Evolutionary conservation across 1,140 invertebrate genomes (phyloP), one percentile per base, ranked within the genome.

Genomic region (Trissolcus basalis): DNA sequence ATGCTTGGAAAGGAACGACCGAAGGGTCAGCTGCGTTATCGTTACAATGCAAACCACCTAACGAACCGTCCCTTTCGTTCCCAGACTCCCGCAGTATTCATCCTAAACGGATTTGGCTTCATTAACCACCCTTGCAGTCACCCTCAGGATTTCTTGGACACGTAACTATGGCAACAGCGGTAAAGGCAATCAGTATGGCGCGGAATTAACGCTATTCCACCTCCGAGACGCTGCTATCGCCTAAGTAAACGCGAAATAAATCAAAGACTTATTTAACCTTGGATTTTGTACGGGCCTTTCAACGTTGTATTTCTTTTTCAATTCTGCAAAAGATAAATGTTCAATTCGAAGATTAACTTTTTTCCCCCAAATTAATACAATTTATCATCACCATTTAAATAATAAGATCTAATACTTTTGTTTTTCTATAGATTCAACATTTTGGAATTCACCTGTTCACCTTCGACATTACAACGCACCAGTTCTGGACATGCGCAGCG

Each of bases 41-140:
- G 79, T 80, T 80, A 76, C 80, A 80, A 85, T 85, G 83, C 82
- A 84, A 83, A 83, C 81, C 76, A 75, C 77, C 83, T 85, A 86
- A 86, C 82, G 85, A 87, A 85, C 81, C 84, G 61, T 75, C 81
- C 82, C 70, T 80, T 80, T 81, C 60, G 80, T 79, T 69, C 61
- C 77, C 73, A 64, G 72, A 58, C 75, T 82, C 80, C 80, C 76
- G 53, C 60, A 79, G 77, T 79, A 85, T 85, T 86, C 85, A 85
- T 86, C 83, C 82, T 86, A 87, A 87, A 87, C 84, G 85, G 85
- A 87, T 86, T 87, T 86, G 81, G 84, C 83, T 86, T 87, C 85
- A 86, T 87, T 87, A 87, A 85, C 81, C 81, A 82, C 80, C 83
- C 82, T 77, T 82, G 56, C 70, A 73, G 74, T 79, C 73, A 71